Evolutionary conservation across 2,113 vertebrate genomes (phyloP), one percentile per base, ranked within the genome.

Genomic region (Hyla sarda): DNA sequence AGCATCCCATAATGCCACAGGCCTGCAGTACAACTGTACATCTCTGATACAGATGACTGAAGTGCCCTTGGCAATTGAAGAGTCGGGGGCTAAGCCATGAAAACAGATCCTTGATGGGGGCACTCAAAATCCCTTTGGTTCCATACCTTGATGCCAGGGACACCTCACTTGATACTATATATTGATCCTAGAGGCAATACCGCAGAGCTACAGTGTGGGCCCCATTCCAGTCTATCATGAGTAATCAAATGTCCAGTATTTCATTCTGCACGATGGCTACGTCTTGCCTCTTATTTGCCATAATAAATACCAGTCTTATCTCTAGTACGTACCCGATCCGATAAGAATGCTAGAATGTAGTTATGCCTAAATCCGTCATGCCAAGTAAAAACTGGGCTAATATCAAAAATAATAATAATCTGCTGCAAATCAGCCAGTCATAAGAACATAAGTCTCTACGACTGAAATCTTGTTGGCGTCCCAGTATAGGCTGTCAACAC

Each of bases 401-500:
- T 69, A 34, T 69, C 65, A 69, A 69, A 14, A 69, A 34, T 67
- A 67, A 67, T 69, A 69, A 9, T 19, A 34, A 69, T 30, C 65
- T 0, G 30, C 30, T 69, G 65, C 16, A 69, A 69, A 69, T 69
- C 65, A 69, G 13, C 32, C 14, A 69, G 30, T 34, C 32, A 69
- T 3, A 2, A 21, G 16, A n/a, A 19, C 3, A 19, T 19, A 34
- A 37, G 34, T 37, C 32, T 34, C 32, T 19, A 69, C 34, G 14
- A 69, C 21, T 21, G 30, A 16, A 34, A 16, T 30, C 60, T 65
- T 19, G 65, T 34, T 34, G 65, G 17, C 8, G 17, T 32, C 28
- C 14, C 13, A 6, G 28, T 67, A 67, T 62, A 4, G 60, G 11
- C 60, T 14, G 60, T 65, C 60, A 30, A 65, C 11, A 19, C 16